A percentile compares a stretch with the other conserved stretches of the same genome.
These are phyloP conservation scores for Chaetops frenatus DNA, from an alignment of 2,113 vertebrate genomes.

Conservation along the genomic window DNA sequence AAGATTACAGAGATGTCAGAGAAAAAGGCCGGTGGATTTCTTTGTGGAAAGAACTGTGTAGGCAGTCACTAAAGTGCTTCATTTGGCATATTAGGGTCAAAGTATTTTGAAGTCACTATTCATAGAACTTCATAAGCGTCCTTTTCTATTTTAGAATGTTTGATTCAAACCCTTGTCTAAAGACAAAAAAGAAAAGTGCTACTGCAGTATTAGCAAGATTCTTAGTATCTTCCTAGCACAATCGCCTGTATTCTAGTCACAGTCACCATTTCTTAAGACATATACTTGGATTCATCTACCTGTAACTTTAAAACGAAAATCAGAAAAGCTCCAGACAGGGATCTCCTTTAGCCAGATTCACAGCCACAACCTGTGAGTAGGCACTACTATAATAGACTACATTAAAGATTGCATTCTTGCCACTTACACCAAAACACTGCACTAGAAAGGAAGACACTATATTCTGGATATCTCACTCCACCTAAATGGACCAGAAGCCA, in stretches of 20 bases:
- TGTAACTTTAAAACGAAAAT: not conserved
- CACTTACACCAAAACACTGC: not conserved
- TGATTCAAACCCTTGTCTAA: not conserved
- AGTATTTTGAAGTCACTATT: slow-evolving; percentile 6
- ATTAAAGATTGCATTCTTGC: not conserved
- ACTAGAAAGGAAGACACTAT: not conserved
- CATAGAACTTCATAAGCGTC: not conserved
- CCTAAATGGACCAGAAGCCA: not conserved
- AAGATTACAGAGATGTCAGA: slow-evolving; percentile 15
- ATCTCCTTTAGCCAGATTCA: not conserved
- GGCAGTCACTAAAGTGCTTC: not conserved
- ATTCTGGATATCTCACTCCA: not conserved
- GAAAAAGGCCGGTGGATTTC: not conserved
- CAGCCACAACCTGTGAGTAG: not conserved
- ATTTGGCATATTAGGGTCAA: slow-evolving; percentile 24
- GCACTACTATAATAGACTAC: not conserved
- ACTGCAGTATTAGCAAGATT: not conserved
- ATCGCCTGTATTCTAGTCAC: not conserved
- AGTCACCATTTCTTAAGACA: not conserved
- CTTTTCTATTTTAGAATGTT: not conserved
- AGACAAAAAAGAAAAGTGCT: not conserved
- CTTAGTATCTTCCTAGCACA: not conserved
- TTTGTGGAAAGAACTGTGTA: not conserved
- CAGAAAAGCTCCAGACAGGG: not conserved
- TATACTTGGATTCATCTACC: not conserved